phyloP scores from a whole-genome alignment of 2,113 vertebrate genomes.

The Haemorhous mexicanus region DNA sequence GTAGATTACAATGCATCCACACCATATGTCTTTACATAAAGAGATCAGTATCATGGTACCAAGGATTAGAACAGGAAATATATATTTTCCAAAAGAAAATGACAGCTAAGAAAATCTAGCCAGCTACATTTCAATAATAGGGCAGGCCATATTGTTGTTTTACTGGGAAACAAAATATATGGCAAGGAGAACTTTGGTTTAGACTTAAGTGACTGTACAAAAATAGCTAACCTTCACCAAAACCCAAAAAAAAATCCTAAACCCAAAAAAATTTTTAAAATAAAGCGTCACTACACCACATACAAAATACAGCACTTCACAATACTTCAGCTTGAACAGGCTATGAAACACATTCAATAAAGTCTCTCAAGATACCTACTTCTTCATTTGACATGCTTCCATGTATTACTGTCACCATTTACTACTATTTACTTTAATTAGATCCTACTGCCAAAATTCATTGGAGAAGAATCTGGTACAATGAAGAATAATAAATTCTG shows the following conservation, averaged over 20 bases:
- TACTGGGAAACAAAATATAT: not conserved
- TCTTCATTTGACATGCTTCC: slow-evolving; percentile 26
- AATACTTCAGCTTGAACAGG: not conserved
- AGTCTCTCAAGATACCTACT: not conserved
- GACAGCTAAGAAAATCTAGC: not conserved
- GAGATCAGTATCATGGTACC: not conserved
- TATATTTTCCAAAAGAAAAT: not conserved
- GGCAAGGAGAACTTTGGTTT: not conserved
- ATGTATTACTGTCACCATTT: slow-evolving; percentile 37
- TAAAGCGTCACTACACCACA: not conserved
- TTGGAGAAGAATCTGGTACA: slow-evolving; percentile 48
- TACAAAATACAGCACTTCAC: not conserved
- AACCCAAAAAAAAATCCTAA: not conserved
- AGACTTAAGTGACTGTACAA: not conserved
- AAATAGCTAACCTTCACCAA: not conserved
- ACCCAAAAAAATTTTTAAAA: not conserved
- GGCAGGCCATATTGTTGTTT: not conserved
- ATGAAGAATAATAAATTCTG: slow-evolving; percentile 57
- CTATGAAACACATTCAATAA: not conserved
- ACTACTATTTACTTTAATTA: slow-evolving; percentile 59
- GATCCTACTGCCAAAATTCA: slow-evolving; percentile 57
- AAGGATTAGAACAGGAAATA: not conserved
- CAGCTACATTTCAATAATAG: not conserved
- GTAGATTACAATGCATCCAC: not conserved
- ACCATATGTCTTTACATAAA: not conserved